Base-by-base conservation (phyloP, 2,888 invertebrate species). In the Muscina levida region DNA sequence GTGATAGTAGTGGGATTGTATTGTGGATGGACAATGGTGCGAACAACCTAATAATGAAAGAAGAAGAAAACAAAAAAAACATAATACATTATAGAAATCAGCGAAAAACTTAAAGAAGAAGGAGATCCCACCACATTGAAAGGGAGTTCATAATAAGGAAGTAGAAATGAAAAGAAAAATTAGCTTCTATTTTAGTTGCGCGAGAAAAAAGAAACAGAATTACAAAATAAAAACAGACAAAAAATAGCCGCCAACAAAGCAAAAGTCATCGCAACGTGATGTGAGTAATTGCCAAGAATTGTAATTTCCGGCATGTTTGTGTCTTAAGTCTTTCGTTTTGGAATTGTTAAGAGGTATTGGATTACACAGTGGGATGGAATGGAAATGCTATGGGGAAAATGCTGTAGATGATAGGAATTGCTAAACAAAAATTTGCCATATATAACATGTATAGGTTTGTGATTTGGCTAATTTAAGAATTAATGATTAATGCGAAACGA, bases 1-100 rank as follows among this genome's bases (percentile, higher is more conserved):
- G 86, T 85, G 82, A 90, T 87, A 13, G 85, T 85, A 2, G 15
- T 83, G 31, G 86, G 83, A 85, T 87, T 87, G 62, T 89, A 90
- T 22, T 74, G 76, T 13, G 88, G 87, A 82, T 89, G 89, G 0
- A 88, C 56, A 15, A 81, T 88, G 11, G 86, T 86, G 67, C 84
- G 77, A 0, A 80, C 65, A 8, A 89, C 85, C 86, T 86, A 13
- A n/a, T n/a, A n/a, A 31, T 31, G 31, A 19, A 42, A 59, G 15
- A 15, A 57, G 17, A 31, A 37, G 26, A 56, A 8, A 8, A 53
- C 11, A 53, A 48, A 48, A 48, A 2, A 48, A 2, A 57, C 17
- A 57, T 8, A 31, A 31, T 8, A 31, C 4, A 31, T 3, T 5
- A 31, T 22, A 15, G 13, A 53, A 31, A 31, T 31, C 4, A 15